A percentile compares a stretch with the other conserved stretches of the same genome.
phyloP scores from a whole-genome alignment of 2,113 vertebrate genomes.

The Urocolius indicus region DNA sequence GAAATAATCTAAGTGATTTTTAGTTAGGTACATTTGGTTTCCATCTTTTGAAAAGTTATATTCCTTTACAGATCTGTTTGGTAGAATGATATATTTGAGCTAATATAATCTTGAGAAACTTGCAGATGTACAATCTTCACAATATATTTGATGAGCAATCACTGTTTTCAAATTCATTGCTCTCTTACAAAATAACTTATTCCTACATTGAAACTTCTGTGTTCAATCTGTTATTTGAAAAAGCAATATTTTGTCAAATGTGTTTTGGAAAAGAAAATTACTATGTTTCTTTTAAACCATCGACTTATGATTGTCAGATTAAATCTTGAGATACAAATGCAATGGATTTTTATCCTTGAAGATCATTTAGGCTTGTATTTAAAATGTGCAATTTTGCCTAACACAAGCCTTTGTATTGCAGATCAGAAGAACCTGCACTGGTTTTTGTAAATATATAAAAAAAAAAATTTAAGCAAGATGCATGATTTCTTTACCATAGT shows the following conservation, averaged over 20 bases:
- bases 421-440: not conserved
- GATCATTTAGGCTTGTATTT: not conserved
- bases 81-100: not conserved
- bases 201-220: not conserved
- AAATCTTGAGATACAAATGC: not conserved
- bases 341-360: not conserved
- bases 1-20: not conserved
- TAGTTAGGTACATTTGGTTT: not conserved
- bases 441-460: too few relatives aligned
- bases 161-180: not conserved
- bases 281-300: not conserved
- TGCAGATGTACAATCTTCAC: not conserved
- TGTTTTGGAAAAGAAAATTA: not conserved
- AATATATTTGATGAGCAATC: not conserved
- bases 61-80: not conserved
- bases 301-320: not conserved
- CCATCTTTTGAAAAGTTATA: not conserved
- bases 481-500: not conserved
- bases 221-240: not conserved
- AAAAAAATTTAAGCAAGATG: not conserved
- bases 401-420: not conserved
- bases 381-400: not conserved
- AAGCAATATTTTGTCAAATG: not conserved
- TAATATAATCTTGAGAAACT: not conserved
- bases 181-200: not conserved